Evolutionary conservation across 2,888 invertebrate genomes (phyloP).

Genomic region (Sinotaia quadrata): DNA sequence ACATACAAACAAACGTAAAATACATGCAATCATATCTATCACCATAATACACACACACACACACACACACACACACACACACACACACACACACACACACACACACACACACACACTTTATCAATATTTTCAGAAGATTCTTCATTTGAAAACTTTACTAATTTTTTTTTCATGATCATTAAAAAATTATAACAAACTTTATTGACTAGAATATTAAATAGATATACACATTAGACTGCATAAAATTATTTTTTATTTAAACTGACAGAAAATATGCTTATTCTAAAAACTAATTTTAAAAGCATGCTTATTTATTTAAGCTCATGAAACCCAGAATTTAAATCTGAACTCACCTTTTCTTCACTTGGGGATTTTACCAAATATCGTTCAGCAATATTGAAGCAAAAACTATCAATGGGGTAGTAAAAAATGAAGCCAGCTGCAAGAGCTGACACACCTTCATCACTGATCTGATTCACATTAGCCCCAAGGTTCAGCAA

Average conservation of each 20-base stretch:
- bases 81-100: too few relatives aligned
- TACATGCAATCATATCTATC: too few relatives aligned
- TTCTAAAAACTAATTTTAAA: not conserved
- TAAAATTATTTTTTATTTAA: not conserved
- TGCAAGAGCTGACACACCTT: constrained; percentile 69
- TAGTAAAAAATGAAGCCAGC: constrained; percentile 70
- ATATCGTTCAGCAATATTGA: constrained; percentile 64
- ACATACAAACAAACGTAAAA: too few relatives aligned
- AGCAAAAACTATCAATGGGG: constrained; percentile 63
- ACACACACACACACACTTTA: too few relatives aligned
- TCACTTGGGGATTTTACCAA: constrained; percentile 31
- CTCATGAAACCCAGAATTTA: too few relatives aligned
- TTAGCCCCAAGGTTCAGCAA: constrained; percentile 71
- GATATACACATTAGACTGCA: not conserved
- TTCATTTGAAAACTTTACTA: too few relatives aligned
- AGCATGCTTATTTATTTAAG: not conserved
- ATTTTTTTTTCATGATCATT: too few relatives aligned
- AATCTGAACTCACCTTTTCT: not conserved
- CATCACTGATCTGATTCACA: constrained; percentile 70
- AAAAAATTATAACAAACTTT: not conserved
- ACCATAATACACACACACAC: too few relatives aligned
- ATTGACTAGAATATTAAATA: not conserved
- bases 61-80: too few relatives aligned
- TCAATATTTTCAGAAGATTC: too few relatives aligned
- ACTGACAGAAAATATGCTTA: too few relatives aligned